Base-by-base conservation (phyloP, 2,888 invertebrate species). In the Lordiphosa fenestrarum region DNA sequence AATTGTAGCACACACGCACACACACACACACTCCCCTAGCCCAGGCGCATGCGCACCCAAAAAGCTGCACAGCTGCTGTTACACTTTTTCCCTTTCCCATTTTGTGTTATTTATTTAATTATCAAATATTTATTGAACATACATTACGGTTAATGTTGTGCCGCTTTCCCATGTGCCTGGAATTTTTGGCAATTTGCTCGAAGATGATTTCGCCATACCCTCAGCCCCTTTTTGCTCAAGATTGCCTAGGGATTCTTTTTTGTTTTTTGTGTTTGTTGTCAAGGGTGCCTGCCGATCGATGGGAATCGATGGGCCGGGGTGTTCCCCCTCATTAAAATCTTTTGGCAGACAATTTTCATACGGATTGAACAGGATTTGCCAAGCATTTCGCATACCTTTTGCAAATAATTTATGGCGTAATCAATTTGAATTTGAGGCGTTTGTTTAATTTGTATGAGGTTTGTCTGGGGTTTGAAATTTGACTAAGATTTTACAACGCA, bases 61-160 rank as follows among this genome's bases (percentile, higher is more conserved):
- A 72, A 82, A 82, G 85, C 83, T 82, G 69, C 57, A 62, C 77
- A 78, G 83, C 77, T 78, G 77, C 85, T 61, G 30, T 42, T 42
- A 53, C 57, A 65, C 42, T 60, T 65, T 40, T 40, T 12, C 21
- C 53, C 49, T 54, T 44, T 33, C 30, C 41, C 50, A 49, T 53
- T 58, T 44, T 59, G 15, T 39, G 57, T 66, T 73, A 82, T 85
- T 80, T 80, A 80, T 83, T 80, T 83, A 83, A 80, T 80, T 80
- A 80, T 81, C 84, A 83, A 85, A 80, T 80, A 84, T 85, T 85
- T 85, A 80, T 80, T 80, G 80, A 80, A 75, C 85, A 80, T 83
- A 69, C 84, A 84, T 76, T 76, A 84, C 74, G 78, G 67, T 73
- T 76, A 84, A 73, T 73, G 78, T 62, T 51, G 63, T 51, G 66